Conservation (phyloP, 2,797 vertebrate genomes). For the Limnodromus scolopaceus region DNA sequence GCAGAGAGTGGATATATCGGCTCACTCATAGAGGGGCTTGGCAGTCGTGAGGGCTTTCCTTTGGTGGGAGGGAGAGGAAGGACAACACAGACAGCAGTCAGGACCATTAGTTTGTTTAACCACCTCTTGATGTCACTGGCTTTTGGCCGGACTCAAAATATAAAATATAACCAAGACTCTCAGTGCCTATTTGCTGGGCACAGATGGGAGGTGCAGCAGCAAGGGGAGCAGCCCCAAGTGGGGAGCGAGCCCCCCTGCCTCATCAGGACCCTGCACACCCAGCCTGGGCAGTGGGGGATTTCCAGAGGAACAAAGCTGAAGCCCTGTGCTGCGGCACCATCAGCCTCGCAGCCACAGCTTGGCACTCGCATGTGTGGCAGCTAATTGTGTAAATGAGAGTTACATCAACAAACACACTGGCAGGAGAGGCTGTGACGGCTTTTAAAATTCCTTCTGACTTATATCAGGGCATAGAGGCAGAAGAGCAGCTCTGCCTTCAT, state of each 20-base stretch:
- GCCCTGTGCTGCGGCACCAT: accelerated
- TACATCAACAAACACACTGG: neutral
- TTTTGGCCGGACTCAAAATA: neutral
- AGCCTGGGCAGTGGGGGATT: neutral
- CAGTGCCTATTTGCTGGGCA: neutral
- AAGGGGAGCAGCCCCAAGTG: accelerated
- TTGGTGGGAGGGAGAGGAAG: neutral
- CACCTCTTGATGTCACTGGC: neutral
- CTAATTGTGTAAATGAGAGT: neutral
- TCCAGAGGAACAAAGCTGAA: neutral
- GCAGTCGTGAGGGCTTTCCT: neutral
- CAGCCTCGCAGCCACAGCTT: neutral
- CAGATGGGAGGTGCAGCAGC: neutral
- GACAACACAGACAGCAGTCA: accelerated
- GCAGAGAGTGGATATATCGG: neutral
- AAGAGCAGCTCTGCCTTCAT: neutral
- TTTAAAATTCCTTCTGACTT: slow-evolving; percentile 42
- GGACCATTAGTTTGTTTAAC: neutral
- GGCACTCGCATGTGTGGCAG: neutral
- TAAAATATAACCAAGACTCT: accelerated
- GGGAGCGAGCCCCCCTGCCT: neutral
- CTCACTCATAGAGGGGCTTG: neutral
- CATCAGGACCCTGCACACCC: accelerated
- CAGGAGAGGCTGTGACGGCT: neutral
- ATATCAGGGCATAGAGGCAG: neutral